Evolutionary conservation across 35 echinoderm and acorn worm species (phyloP).

Genomic region (Eucidaris tribuloides): DNA sequence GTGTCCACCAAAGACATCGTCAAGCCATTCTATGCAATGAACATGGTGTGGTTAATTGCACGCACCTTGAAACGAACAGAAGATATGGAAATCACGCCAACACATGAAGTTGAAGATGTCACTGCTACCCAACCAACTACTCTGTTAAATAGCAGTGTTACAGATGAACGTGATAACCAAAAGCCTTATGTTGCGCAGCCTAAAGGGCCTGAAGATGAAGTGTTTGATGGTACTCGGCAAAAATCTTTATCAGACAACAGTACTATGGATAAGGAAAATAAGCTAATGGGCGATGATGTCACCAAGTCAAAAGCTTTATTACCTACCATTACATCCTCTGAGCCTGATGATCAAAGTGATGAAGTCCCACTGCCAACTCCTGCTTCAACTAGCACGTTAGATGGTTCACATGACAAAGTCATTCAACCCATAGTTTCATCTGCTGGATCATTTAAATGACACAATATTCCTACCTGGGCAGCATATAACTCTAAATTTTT

Average conservation of each 20-base stretch:
- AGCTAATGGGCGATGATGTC: not conserved
- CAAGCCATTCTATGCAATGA: not conserved
- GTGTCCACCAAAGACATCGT: not conserved
- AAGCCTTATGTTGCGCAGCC: no score
- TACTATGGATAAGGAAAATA: no score
- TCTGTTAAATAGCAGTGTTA: no score
- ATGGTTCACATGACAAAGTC: not conserved
- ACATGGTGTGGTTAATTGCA: not conserved
- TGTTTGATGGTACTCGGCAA: no score
- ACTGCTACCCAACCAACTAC: no score
- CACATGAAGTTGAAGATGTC: no score
- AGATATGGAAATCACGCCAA: not conserved
- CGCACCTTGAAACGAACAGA: not conserved
- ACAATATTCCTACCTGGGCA: constrained; percentile 30
- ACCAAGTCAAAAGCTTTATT: not conserved
- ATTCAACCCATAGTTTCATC: not conserved
- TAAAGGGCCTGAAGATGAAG: no score
- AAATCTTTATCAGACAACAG: no score
- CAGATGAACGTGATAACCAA: no score
- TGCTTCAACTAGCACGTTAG: not conserved
- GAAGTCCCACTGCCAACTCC: not conserved
- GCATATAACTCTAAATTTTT: constrained; percentile 28
- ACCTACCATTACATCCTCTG: not conserved
- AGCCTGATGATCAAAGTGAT: not conserved
- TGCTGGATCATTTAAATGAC: not conserved